Base-by-base conservation (phyloP, 2,888 invertebrate genomes). In the Serrognathus titanus region DNA sequence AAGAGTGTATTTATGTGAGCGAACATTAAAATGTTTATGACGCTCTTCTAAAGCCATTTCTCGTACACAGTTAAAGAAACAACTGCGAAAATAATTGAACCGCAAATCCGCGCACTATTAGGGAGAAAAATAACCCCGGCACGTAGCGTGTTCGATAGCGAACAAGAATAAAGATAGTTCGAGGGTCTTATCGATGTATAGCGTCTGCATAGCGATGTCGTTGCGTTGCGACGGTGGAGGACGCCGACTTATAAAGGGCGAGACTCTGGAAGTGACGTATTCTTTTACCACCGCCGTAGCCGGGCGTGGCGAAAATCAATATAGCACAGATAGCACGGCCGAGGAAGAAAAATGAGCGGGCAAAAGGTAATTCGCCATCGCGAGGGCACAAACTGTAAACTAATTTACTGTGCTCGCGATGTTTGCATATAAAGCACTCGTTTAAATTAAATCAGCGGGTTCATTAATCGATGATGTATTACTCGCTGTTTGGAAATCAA, bases 251-350 rank as follows among this genome's bases (percentile, higher is more conserved):
- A 20, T 43, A 43, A 43, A 58, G 59, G 62, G 65, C 60, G 64
- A 62, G 61, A 60, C 64, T 64, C 63, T 67, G 63, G 66, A 65
- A 67, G 67, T 68, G 69, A 68, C 69, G 69, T 69, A 69, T 70
- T 69, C 69, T 69, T 69, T 69, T 67, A 62, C 46, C 35, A 24
- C 63, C 62, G 60, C 62, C 65, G 67, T 65, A 54, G 65, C 63
- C 68, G 69, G 69, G 69, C 69, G 69, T 70, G 69, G 69, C 68
- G 67, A 66, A 69, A 70, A 70, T 70, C 69, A 68, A 70, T 70
- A 70, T 69, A 67, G 69, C 67, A 66, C 66, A 69, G 67, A 69
- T 67, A 69, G 67, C 66, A 66, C 63, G 60, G 66, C 65, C 62
- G 63, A 63, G 63, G 59, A 68, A 68, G 67, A 66, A 68, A 66